Conservation (phyloP, 2,113 vertebrate genomes). For the Brienomyrus longianalis region DNA sequence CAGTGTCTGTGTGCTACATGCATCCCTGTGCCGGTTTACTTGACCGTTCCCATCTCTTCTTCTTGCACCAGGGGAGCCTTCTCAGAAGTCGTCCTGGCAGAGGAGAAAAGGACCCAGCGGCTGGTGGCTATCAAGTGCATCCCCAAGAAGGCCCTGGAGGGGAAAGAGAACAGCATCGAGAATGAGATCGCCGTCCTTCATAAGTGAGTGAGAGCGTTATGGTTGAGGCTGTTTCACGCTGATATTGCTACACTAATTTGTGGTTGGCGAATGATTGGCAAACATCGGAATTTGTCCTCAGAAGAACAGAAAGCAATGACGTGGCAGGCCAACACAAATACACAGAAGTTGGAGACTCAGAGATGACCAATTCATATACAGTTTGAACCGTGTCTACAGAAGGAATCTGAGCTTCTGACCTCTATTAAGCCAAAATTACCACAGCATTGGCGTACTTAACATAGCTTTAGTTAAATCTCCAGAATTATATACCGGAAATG, state of each 20-base stretch:
- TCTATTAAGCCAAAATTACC: neutral
- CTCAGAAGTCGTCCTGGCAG: slow-evolving; percentile 92
- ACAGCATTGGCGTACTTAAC: slow-evolving; percentile 35
- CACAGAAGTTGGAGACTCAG: neutral
- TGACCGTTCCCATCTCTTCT: slow-evolving; percentile 5
- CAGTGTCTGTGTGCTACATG: neutral
- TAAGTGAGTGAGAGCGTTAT: slow-evolving; percentile 67
- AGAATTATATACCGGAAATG: slow-evolving; percentile 57
- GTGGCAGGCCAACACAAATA: neutral
- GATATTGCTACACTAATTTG: neutral
- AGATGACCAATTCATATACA: neutral
- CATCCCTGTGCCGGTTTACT: neutral
- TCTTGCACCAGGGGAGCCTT: slow-evolving; percentile 78
- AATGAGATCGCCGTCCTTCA: slow-evolving; percentile 93
- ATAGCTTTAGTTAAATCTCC: slow-evolving; percentile 41
- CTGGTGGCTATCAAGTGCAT: slow-evolving; percentile 97
- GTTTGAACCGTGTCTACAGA: neutral
- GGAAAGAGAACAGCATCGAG: slow-evolving; percentile 95
- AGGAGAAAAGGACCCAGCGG: slow-evolving; percentile 81
- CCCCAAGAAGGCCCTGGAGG: slow-evolving; percentile 88
- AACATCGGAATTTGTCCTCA: neutral
- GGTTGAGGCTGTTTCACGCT: no score
- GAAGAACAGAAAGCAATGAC: neutral
- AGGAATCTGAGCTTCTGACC: neutral
- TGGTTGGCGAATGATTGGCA: neutral